Base-by-base conservation (phyloP, 1,140 invertebrate genomes). In the Lordiphosa mommai region DNA sequence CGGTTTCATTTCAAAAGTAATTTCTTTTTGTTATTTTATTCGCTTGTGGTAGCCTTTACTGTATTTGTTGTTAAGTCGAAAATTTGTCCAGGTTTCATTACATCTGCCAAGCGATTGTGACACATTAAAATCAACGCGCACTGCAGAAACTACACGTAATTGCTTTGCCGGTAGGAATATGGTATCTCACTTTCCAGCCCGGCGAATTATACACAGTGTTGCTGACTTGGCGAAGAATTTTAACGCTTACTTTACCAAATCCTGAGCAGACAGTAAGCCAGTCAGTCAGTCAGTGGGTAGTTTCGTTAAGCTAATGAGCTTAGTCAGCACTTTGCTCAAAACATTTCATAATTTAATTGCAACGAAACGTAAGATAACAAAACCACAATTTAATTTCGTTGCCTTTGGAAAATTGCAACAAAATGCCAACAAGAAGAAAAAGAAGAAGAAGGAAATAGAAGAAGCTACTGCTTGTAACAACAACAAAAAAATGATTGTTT, bases 291-390 rank as follows among this genome's bases (percentile, higher is more conserved):
- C 50, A 74, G 49, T 56, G 61, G 63, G 37, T 71, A 61, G 57
- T 20, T 41, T 58, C 48, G 12, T 63, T 68, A 44, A 20, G 47
- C 52, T 55, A 49, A 49, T 69, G 59, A 50, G 76, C 76, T 82
- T 71, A 74, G 71, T 82, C 74, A 82, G 74, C 74, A 36, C 44
- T 77, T 77, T 77, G 49, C 52, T 44, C 30, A 79, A 61, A 72
- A 66, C 55, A 74, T 80, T 80, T 80, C 74, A 82, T 80, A 80
- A 80, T 55, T 72, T 76, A 76, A 82, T 80, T 76, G 73, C 74
- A 58, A 56, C 47, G 41, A 47, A 56, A 55, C 41, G 56, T 50
- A 38, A 53, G 68, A 61, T 36, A 71, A 59, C 53, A 71, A 38
- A 68, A 43, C 41, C 33, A 44, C 34, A 63, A 57, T 60, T 72